Evolutionary conservation across 2,797 vertebrate genomes (phyloP).

Genomic region (Notamacropus eugenii): DNA sequence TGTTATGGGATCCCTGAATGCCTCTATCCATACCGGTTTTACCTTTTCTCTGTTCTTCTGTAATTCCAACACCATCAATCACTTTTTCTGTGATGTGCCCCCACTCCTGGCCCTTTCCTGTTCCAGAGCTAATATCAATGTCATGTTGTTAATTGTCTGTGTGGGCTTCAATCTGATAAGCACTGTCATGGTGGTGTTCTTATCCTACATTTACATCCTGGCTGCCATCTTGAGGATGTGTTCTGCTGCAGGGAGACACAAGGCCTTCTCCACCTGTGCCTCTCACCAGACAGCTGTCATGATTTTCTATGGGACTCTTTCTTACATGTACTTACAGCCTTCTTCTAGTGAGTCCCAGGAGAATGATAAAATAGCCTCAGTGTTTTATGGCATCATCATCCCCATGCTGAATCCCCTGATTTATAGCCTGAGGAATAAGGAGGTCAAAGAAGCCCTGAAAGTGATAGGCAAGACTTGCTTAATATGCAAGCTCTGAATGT

Average conservation of each 20-base stretch:
- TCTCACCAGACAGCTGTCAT: conserved; percentile 60
- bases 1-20: conserved; percentile 50
- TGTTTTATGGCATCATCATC: conserved; percentile 63
- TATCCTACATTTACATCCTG: conserved; percentile 42
- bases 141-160: conserved; percentile 17
- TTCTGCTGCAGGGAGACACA: conserved; percentile 45
- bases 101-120: conserved; percentile 53
- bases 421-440: conserved; percentile 67
- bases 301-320: conserved; percentile 52
- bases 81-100: conserved; percentile 68
- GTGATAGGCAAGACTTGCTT: not conserved
- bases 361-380: conserved; percentile 61
- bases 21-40: conserved; percentile 63
- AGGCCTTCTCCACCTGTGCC: conserved; percentile 49
- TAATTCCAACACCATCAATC: conserved; percentile 54
- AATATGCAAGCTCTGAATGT: not conserved
- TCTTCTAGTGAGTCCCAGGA: conserved; percentile 38
- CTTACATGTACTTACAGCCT: conserved; percentile 64
- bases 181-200: conserved; percentile 10
- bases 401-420: conserved; percentile 65
- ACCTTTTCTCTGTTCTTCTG: conserved; percentile 65
- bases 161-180: conserved; percentile 59
- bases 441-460: conserved; percentile 59
- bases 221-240: conserved; percentile 46
- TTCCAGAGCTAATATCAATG: conserved; percentile 40